These are phyloP conservation scores for Smittia sp. DNA, from an alignment of 2,888 invertebrate genomes.

Conservation along the genomic window DNA sequence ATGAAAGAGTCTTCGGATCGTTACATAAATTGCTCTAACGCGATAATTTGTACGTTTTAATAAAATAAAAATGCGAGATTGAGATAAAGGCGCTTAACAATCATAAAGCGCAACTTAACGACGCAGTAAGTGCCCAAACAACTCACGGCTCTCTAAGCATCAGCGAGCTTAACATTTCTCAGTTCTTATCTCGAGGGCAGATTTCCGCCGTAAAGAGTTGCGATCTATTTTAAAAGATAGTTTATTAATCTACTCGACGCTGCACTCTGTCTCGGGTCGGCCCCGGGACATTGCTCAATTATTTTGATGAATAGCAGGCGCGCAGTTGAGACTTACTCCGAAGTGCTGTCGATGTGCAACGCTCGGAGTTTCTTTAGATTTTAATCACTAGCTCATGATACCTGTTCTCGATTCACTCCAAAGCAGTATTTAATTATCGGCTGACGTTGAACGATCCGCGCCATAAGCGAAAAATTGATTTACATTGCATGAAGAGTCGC, in stretches of 20 bases:
- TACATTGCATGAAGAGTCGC: slow-evolving; percentile 19
- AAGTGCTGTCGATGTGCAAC: background rate
- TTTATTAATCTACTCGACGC: slow-evolving; percentile 4
- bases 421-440: slow-evolving; percentile 33
- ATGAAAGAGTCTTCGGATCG: background rate
- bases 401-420: background rate
- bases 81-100: slow-evolving; percentile 12
- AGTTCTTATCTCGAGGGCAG: background rate
- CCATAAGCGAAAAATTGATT: slow-evolving; percentile 40
- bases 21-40: background rate
- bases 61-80: slow-evolving; percentile 16
- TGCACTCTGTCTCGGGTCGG: background rate
- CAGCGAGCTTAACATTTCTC: background rate
- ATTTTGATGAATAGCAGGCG: slow-evolving; percentile 33
- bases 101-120: slow-evolving; percentile 18
- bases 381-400: slow-evolving; percentile 19
- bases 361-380: slow-evolving; percentile 1
- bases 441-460: slow-evolving; percentile 39
- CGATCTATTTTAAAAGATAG: slow-evolving; percentile 36
- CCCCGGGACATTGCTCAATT: slow-evolving; percentile 29
- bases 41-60: slow-evolving; percentile 26
- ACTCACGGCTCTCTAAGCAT: slow-evolving; percentile 2
- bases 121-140: slow-evolving; percentile 23
- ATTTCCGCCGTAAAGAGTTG: background rate
- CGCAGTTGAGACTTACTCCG: background rate